Evolutionary conservation across 2,113 vertebrate species (phyloP), one percentile per base, ranked within the genome.

Genomic region (Struthidea cinerea): DNA sequence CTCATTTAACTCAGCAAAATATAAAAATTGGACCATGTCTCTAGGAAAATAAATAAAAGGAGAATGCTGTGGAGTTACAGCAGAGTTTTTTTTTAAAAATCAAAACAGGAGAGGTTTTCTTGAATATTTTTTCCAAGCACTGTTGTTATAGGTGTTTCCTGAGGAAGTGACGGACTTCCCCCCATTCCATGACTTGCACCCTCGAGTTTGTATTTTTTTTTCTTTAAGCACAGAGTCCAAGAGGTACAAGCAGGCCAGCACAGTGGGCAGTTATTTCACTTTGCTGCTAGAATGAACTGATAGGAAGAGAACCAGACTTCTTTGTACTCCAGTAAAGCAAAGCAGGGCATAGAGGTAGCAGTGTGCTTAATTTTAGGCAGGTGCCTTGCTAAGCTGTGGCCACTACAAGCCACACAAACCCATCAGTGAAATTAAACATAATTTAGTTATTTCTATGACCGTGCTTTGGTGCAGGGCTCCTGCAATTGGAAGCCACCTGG

Each of bases 81-180:
- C 74, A 96, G 77, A 84, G 39, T 3, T 28, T n/a, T 52, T 76
- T 71, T 79, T 78, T 44, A 33, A 33, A 32, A 96, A 85, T 71
- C 79, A 92, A 95, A 93, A 90, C 90, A 94, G 73, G 57, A 94
- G 92, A 92, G 90, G 88, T 92, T 97, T 94, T 93, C 95, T 96
- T 60, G 46, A 78, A 33, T 92, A 61, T 86, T 96, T 97, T 95
- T 94, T 93, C 94, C 93, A 96, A 95, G 90, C 6, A 15, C 93
- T 97, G 96, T 96, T 97, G 96, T 97, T 96, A 78, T 97, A 97
- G 96, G 96, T 97, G 96, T 96, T 97, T 97, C 96, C 96, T 97
- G 93, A 97, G 96, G 94, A 96, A 96, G 90, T 96, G 96, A 95
- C 82, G 0, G 59, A 91, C 87, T 93, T 91, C 49, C 52, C 70